Evolutionary conservation across 2,888 invertebrate species (phyloP), one percentile per base, ranked within the genome.

Genomic region (Nemotelus pantherinus): DNA sequence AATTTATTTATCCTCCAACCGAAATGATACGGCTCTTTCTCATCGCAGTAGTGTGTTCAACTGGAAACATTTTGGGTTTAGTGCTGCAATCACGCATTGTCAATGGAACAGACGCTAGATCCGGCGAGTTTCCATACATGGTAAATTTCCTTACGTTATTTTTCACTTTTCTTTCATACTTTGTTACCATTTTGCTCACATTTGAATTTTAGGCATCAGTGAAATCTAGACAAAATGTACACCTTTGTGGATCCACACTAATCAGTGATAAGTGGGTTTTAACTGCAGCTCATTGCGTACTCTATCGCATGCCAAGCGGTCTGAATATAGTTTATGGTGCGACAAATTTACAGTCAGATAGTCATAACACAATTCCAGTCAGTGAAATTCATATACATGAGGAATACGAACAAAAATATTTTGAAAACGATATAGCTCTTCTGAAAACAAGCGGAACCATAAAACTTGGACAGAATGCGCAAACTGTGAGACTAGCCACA

Each of bases 371-470:
- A 5, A 82, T 82, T 2, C 47, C 76, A 0, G 81, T 87, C 4
- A 81, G 82, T 53, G 80, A 81, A 2, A 81, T 86, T 25, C 82
- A 87, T 39, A 80, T 81, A 47, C 89, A 88, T 63, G 83, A 85
- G 4, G n/a, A 65, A 0, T 88, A 86, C 80, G 80, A 82, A 76
- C 82, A 81, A 0, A 77, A 79, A 0, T 79, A 80, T 6, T 84
- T 84, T 68, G 86, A 87, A 77, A 88, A 87, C 77, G 89, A 89
- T 57, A 86, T 88, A n/a, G 85, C 87, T 3, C 78, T 89, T 47
- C 72, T 89, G 39, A 82, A 86, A 83, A 81, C 86, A 77, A 77
- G 75, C 82, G 82, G 2, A 48, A 82, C 85, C 1, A 80, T 87
- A 4, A 58, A 79, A 7, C 83, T 83, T 79, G 82, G 45, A 80